Base-by-base conservation (phyloP, 2,888 invertebrate species). In the Litoditis marina region DNA sequence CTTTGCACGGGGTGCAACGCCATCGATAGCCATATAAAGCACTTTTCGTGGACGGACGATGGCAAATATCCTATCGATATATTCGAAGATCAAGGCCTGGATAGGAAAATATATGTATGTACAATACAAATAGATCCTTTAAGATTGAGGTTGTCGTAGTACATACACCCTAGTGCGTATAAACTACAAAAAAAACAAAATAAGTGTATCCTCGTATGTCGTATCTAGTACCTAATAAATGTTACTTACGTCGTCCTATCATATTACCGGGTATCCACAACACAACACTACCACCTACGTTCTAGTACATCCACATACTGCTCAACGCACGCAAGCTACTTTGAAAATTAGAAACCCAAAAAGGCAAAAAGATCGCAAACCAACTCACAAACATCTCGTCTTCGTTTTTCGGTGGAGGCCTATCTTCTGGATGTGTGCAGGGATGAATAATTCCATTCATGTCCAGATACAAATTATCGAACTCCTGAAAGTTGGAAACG, bases 381-480 rank as follows among this genome's bases (percentile, higher is more conserved):
- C 28, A 11, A 76, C 77, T 76, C 49, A 79, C 88, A 94, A 98
- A 98, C 98, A 99, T 98, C 87, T 99, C 98, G 82, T 96, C 95
- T 84, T 99, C 98, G 86, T 94, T 91, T 85, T 91, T 92, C 0
- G 98, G 98, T 0, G 96, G 90, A 2, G 95, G 93, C 69, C 88
- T 92, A 84, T 98, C 92, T 85, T 98, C 96, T 0, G 98, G 98
- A 88, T 98, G 98, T 8, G 95, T 96, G 84, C 98, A 99, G 0
- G 96, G 96, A 86, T 99, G 98, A 79, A 98, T 98, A 74, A 98
- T 99, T 0, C 98, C 98, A 84, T 98, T 98, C 98, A 98, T 98
- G 83, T 98, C 98, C 82, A 98, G 86, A 84, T 99, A 98, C 7
- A 96, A 86, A 85, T 98, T 98, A 85, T 98, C 98, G 87, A 98